phyloP scores from a whole-genome alignment of 2,797 vertebrate species.

The Argyrosomus regius region DNA sequence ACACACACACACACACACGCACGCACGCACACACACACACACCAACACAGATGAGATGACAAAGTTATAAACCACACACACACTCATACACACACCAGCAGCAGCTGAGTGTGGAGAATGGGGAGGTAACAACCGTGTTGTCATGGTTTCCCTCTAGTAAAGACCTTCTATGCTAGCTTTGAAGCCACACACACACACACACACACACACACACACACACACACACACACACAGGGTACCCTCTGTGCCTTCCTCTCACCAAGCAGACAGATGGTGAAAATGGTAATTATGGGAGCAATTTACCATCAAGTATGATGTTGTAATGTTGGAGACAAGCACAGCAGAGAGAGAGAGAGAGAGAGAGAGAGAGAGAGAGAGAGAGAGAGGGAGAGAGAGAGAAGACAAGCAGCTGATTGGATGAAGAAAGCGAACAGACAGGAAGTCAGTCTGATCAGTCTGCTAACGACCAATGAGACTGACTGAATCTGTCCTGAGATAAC shows the following conservation, averaged over 20 bases:
- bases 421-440: conserved; percentile 26
- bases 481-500: neutral
- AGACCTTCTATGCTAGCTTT: conserved; percentile 32
- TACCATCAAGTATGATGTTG: conserved; percentile 34
- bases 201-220: conserved; percentile 1
- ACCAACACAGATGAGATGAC: conserved; percentile 4
- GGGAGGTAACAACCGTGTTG: conserved; percentile 44
- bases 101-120: conserved; percentile 40
- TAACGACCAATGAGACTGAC: neutral
- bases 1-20: conserved; percentile 12
- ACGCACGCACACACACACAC: conserved; percentile 22
- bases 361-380: neutral
- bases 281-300: conserved; percentile 48
- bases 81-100: conserved; percentile 24
- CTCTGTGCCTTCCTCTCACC: conserved; percentile 38
- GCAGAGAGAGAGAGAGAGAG: neutral
- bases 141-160: conserved; percentile 50
- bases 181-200: conserved; percentile 3
- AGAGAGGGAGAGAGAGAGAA: neutral
- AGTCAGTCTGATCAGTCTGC: neutral
- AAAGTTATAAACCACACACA: conserved; percentile 34
- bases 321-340: conserved; percentile 24
- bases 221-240: conserved; percentile 16
- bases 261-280: conserved; percentile 56
- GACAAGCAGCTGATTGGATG: neutral